A percentile compares a stretch with the other conserved stretches of the same genome.
Conservation (phyloP, 2,888 invertebrate species). For the Xestia xanthographa region DNA sequence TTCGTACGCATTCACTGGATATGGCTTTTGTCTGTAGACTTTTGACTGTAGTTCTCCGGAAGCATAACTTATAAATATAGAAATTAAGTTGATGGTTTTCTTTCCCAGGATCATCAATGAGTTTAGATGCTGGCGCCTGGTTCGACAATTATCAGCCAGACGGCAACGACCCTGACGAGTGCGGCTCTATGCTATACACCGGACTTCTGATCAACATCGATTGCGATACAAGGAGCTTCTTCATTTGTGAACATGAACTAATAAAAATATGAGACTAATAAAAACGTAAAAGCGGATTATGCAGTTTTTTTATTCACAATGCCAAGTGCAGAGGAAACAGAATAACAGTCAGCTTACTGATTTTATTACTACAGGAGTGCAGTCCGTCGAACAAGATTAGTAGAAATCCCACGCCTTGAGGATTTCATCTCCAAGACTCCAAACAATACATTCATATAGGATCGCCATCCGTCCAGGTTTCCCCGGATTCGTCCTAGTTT, state of each 20-base stretch:
- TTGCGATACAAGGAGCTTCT: slow-evolving; percentile 76
- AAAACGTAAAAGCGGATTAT: neutral
- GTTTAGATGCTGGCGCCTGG: slow-evolving; percentile 69
- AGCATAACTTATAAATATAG: neutral
- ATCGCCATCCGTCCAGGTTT: neutral
- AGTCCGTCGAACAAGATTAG: neutral
- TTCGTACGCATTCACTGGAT: neutral
- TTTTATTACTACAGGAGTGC: neutral
- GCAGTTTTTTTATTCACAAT: neutral
- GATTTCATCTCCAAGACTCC: neutral
- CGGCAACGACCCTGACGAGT: slow-evolving; percentile 33
- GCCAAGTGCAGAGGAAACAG: neutral
- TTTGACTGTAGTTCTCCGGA: neutral
- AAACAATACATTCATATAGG: neutral
- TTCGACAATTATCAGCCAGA: slow-evolving; percentile 81
- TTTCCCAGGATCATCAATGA: slow-evolving; percentile 14
- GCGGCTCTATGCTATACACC: slow-evolving; percentile 80
- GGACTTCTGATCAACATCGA: slow-evolving; percentile 78
- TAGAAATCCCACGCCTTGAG: neutral
- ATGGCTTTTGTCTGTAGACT: neutral
- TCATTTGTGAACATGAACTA: slow-evolving; percentile 79
- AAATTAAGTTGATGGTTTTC: neutral
- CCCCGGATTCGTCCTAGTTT: neutral
- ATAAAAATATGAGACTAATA: neutral
- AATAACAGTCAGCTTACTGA: neutral